These are phyloP conservation scores for Tragelaphus buxtoni DNA, from an alignment of 2,113 vertebrate species.

Conservation along the genomic window DNA sequence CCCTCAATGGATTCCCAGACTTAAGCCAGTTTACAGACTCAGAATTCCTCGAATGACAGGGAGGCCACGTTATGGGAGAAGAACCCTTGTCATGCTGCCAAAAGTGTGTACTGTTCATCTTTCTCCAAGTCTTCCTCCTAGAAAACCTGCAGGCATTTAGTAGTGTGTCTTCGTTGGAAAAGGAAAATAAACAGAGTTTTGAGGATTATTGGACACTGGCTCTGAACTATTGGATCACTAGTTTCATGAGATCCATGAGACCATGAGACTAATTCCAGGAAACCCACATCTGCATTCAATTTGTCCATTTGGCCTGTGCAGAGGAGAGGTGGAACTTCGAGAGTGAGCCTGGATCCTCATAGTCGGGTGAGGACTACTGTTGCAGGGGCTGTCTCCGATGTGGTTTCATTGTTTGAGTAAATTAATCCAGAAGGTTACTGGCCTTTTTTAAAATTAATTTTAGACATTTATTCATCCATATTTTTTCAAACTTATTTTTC, in stretches of 20 bases:
- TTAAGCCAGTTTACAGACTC: background rate
- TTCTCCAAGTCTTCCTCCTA: background rate
- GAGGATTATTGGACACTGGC: background rate
- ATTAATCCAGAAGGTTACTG: background rate
- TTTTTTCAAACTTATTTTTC: background rate
- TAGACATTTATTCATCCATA: background rate
- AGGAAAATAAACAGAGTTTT: background rate
- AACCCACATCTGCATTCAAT: background rate
- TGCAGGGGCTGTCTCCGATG: background rate
- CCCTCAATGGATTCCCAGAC: background rate
- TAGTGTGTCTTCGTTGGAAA: background rate
- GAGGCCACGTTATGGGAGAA: too few relatives aligned
- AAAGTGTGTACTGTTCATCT: background rate
- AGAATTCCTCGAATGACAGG: background rate
- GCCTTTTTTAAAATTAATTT: background rate
- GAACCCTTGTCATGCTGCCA: background rate
- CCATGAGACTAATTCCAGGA: background rate
- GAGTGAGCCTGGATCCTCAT: too few relatives aligned
- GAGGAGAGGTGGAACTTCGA: background rate
- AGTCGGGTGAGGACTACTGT: background rate
- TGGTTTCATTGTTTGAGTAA: background rate
- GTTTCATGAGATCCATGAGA: background rate
- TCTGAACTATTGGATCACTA: background rate
- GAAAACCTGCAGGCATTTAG: background rate
- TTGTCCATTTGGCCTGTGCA: background rate